phyloP scores from a whole-genome alignment of 2,113 vertebrate species.

The Heptranchias perlo region DNA sequence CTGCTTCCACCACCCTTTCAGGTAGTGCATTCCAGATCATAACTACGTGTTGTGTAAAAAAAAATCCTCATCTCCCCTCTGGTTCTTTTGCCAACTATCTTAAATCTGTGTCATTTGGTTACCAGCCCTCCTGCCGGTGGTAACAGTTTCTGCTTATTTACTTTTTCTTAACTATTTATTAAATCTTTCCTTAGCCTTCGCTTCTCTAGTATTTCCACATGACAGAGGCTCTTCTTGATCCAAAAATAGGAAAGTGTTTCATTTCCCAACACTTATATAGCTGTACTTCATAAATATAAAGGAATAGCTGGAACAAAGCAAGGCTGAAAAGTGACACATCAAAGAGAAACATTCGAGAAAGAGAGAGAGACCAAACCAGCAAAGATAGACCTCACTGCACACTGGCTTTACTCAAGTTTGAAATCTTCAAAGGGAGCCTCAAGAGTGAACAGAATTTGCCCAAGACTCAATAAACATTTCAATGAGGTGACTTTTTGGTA shows the following conservation, averaged over 20 bases:
- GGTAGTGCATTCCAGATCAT: background rate
- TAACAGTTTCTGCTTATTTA: background rate
- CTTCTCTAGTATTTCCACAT: background rate
- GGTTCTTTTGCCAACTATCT: background rate
- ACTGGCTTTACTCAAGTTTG: background rate
- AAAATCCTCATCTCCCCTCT: background rate
- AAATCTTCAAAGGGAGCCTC: background rate
- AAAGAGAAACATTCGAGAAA: background rate
- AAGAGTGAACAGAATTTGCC: background rate
- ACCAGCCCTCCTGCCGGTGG: background rate
- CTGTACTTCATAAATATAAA: background rate
- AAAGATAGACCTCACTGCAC: background rate
- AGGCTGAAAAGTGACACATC: background rate
- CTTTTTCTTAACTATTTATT: background rate
- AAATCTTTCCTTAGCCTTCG: background rate
- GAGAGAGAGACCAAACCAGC: background rate
- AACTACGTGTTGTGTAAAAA: background rate
- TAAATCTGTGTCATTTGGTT: background rate
- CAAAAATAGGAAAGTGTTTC: background rate
- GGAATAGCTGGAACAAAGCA: background rate
- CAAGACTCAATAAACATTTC: background rate
- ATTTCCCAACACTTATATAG: background rate
- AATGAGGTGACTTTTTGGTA: background rate
- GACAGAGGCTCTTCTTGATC: background rate
- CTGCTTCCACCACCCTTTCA: background rate